phyloP scores from a whole-genome alignment of 2,797 vertebrate genomes.

The Florisuga fusca region DNA sequence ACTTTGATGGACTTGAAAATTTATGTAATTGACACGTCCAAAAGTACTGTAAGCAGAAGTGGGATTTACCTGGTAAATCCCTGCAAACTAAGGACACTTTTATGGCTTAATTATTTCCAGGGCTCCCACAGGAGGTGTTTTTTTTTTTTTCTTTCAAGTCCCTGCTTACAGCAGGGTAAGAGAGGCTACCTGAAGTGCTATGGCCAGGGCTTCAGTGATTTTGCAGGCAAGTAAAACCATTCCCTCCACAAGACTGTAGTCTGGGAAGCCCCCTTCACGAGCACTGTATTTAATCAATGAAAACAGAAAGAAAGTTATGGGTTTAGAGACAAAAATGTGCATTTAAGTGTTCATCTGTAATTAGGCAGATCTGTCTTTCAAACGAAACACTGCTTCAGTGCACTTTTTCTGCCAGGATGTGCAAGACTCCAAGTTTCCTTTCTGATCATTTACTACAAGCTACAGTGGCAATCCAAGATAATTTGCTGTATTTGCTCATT shows the following conservation, averaged over 20 bases:
- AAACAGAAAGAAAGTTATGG: neutral
- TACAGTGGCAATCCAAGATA: neutral
- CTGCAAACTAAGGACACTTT: neutral
- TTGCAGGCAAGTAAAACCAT: neutral
- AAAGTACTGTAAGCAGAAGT: neutral
- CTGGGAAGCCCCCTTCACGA: neutral
- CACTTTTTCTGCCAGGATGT: neutral
- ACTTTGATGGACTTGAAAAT: neutral
- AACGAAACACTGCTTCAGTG: neutral
- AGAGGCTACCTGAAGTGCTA: neutral
- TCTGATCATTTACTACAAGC: neutral
- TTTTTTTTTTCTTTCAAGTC: neutral
- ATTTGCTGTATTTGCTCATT: neutral
- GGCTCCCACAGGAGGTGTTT: neutral
- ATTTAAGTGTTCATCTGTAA: neutral
- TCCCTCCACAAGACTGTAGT: neutral
- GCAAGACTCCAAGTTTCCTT: neutral
- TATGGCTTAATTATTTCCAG: neutral
- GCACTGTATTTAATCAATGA: neutral
- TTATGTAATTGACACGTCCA: neutral
- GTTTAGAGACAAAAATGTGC: fast-evolving
- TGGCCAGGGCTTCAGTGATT: neutral
- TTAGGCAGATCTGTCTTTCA: neutral
- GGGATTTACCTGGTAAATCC: neutral
- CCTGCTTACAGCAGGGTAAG: fast-evolving